Evolutionary conservation across 1,140 invertebrate genomes (phyloP).

Genomic region (Macrostomum lignano): DNA sequence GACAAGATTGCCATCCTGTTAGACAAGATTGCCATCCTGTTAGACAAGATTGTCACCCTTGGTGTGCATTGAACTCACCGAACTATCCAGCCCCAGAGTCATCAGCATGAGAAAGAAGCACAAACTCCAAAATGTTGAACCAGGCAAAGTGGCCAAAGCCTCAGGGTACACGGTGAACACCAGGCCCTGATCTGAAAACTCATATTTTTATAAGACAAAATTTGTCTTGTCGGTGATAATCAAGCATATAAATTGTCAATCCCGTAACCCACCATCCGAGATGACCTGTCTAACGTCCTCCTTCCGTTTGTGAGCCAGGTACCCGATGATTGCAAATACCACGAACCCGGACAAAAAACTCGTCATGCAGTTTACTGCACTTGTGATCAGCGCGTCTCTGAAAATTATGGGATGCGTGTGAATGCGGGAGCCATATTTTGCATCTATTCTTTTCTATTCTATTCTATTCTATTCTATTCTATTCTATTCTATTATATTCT

Average conservation of each 20-base stretch:
- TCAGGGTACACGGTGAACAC: slow-evolving; percentile 24
- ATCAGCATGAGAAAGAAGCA: slow-evolving; percentile 25
- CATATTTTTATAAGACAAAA: no score
- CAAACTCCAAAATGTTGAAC: slow-evolving; percentile 17
- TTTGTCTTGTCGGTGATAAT: no score
- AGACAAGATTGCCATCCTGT: no score
- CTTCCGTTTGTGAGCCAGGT: slow-evolving; percentile 7
- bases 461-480: no score
- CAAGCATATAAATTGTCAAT: no score
- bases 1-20: no score
- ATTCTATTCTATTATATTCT: no score
- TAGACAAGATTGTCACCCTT: no score
- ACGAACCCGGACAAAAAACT: slow-evolving; percentile 10
- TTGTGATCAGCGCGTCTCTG: slow-evolving; percentile 2
- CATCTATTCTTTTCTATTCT: no score
- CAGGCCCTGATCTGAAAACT: slow-evolving; percentile 14
- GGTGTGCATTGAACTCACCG: no score
- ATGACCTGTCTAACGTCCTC: neutral
- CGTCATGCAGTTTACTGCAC: slow-evolving; percentile 8
- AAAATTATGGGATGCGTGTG: no score
- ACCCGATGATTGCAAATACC: slow-evolving; percentile 9
- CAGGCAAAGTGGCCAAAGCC: slow-evolving; percentile 19
- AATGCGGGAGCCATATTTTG: no score
- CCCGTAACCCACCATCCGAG: neutral
- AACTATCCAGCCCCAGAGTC: slow-evolving; percentile 46